phyloP scores from a whole-genome alignment of 2,113 vertebrate species.

The Zosterops lateralis region DNA sequence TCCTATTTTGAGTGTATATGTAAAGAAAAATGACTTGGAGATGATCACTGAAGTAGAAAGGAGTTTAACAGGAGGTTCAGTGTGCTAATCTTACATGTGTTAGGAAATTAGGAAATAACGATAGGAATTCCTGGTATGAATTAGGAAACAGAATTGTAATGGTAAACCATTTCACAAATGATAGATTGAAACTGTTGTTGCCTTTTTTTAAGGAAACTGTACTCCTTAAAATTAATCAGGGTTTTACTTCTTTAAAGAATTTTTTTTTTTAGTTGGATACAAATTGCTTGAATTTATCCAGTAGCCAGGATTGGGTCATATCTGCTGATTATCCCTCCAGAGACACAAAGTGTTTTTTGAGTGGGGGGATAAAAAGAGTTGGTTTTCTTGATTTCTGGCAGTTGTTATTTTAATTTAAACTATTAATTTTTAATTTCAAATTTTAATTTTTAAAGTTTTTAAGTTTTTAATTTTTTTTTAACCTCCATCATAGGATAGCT shows the following conservation, averaged over 20 bases:
- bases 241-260: background rate
- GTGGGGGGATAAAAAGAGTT: background rate
- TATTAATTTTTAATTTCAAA: fast-evolving
- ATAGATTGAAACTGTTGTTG: background rate
- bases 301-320: background rate
- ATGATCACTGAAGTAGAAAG: background rate
- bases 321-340: background rate
- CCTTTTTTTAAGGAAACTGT: background rate
- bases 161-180: background rate
- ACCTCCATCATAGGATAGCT: background rate
- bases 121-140: background rate
- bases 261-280: background rate
- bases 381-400: background rate
- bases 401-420: background rate
- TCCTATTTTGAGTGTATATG: background rate
- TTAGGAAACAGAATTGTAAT: background rate
- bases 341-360: background rate
- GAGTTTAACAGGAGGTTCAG: background rate
- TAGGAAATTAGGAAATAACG: background rate
- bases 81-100: background rate
- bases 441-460: background rate
- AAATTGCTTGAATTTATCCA: background rate
- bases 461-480: background rate
- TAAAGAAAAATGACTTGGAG: background rate
- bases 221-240: background rate